Evolutionary conservation across 1,140 invertebrate genomes (phyloP).

Genomic region (Tetranychus urticae): DNA sequence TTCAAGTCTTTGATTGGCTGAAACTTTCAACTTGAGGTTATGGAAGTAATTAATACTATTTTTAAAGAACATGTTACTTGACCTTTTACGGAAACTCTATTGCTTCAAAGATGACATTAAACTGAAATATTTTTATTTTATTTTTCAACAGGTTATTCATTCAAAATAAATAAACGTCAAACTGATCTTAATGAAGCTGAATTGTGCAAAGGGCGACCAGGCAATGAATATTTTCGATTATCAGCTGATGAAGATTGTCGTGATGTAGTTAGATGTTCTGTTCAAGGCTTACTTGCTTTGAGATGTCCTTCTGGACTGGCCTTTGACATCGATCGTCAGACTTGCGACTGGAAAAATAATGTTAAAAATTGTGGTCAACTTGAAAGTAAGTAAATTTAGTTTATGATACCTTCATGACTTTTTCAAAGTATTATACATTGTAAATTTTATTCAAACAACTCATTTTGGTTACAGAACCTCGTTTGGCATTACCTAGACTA

Average conservation of each 20-base stretch:
- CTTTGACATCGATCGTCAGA: constrained; percentile 87
- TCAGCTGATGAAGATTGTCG: constrained; percentile 71
- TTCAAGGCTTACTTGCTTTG: constrained; percentile 74
- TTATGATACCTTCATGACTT: too few relatives aligned
- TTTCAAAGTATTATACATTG: background rate
- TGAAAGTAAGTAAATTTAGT: constrained; percentile 14
- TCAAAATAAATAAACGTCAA: background rate
- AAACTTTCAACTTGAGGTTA: too few relatives aligned
- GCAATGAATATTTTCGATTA: constrained; percentile 81
- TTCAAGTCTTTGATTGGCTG: too few relatives aligned
- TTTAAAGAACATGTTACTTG: too few relatives aligned
- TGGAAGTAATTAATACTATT: too few relatives aligned
- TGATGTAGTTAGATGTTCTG: constrained; percentile 83
- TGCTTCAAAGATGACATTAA: too few relatives aligned
- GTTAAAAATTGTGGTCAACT: constrained; percentile 63
- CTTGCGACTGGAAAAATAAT: constrained; percentile 78
- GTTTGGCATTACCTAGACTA: constrained; percentile 61
- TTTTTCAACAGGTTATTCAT: too few relatives aligned
- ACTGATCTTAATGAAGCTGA: constrained; percentile 6
- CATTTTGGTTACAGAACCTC: constrained; percentile 36
- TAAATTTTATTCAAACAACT: background rate
- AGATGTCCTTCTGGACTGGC: constrained; percentile 72
- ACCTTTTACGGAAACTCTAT: too few relatives aligned
- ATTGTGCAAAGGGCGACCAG: constrained; percentile 17
- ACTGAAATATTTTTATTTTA: too few relatives aligned